Percentiles rank a stretch among this genome's conserved stretches.
These are phyloP conservation scores for Eilema caniola DNA, from an alignment of 2,888 invertebrate genomes.

Conservation along the genomic window DNA sequence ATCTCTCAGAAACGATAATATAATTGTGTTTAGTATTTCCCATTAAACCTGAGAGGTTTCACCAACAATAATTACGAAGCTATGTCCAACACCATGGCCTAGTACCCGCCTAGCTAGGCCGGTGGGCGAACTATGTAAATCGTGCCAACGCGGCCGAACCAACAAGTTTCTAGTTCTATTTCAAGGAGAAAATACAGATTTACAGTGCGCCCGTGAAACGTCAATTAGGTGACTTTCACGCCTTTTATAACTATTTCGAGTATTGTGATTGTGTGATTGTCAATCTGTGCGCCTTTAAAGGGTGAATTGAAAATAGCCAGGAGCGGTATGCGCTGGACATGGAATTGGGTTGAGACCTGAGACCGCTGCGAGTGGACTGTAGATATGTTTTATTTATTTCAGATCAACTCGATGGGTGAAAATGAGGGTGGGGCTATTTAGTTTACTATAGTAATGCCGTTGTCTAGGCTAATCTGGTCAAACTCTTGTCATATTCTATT, in stretches of 20 bases:
- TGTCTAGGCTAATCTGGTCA: neutral
- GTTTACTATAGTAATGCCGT: conserved; percentile 6
- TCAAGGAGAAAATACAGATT: conserved; percentile 68
- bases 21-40: conserved; percentile 16
- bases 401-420: conserved; percentile 35
- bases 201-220: conserved; percentile 61
- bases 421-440: conserved; percentile 30
- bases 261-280: conserved; percentile 56
- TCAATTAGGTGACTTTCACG: conserved; percentile 64
- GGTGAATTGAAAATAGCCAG: conserved; percentile 45
- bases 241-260: conserved; percentile 56
- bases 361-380: neutral
- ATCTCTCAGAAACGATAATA: neutral
- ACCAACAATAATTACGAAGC: conserved; percentile 54
- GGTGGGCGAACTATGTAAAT: conserved; percentile 59
- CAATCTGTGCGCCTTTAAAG: conserved; percentile 56
- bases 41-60: conserved; percentile 49
- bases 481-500: too few species aligned
- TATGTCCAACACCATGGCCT: conserved; percentile 45
- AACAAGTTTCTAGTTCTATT: conserved; percentile 65
- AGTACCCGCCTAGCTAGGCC: conserved; percentile 24
- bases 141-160: conserved; percentile 52
- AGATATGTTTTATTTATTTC: conserved; percentile 9
- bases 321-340: conserved; percentile 36
- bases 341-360: conserved; percentile 16